These are phyloP conservation scores for Pachyseris speciosa DNA, from an alignment of 64 coral and sea anemone genomes.

Conservation along the genomic window DNA sequence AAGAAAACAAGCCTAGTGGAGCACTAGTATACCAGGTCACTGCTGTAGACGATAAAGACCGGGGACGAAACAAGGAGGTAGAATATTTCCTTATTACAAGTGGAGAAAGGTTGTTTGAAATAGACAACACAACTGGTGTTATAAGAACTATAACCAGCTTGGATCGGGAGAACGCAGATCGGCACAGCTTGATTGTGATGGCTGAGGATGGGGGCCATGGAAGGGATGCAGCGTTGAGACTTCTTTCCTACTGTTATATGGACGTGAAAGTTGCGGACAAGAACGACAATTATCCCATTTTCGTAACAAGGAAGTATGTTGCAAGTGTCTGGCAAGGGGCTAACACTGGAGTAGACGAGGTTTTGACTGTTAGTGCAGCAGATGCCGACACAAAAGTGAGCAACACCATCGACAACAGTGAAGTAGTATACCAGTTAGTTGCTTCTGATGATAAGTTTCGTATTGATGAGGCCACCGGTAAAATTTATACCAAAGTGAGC, in stretches of 20 bases:
- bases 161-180: conserved; percentile 52
- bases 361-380: conserved; percentile 48
- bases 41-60: conserved; percentile 40
- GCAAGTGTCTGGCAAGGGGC: conserved; percentile 41
- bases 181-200: conserved; percentile 45
- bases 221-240: conserved; percentile 15
- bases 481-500: conserved; percentile 16
- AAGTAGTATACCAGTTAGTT: conserved; percentile 32
- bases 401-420: not conserved
- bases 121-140: conserved; percentile 63
- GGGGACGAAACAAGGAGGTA: conserved; percentile 4
- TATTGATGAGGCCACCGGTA: not conserved
- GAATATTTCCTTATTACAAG: conserved; percentile 26
- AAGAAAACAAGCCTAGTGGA: conserved; percentile 14
- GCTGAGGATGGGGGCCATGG: conserved; percentile 76
- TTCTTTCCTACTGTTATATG: conserved; percentile 69
- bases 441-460: conserved; percentile 45
- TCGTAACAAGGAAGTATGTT: conserved; percentile 45
- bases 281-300: conserved; percentile 81
- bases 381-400: not conserved
- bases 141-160: conserved; percentile 60
- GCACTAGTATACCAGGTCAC: conserved; percentile 3
- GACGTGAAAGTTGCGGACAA: conserved; percentile 55
- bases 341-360: not conserved
- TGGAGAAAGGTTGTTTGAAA: conserved; percentile 43